Base-by-base conservation (phyloP, 1,140 invertebrate genomes). In the Platyura marginata region DNA sequence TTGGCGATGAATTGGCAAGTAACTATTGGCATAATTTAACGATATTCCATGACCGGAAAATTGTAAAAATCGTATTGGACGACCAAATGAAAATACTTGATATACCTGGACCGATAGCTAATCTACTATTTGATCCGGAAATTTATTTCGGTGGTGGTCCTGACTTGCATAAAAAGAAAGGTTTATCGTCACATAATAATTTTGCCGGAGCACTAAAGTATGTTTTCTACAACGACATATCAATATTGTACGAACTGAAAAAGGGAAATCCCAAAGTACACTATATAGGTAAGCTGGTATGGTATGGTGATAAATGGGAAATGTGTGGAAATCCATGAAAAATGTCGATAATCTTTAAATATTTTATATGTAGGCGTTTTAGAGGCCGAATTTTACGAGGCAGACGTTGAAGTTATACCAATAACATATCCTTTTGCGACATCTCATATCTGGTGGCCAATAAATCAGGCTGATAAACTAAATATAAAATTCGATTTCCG, bases 191-290 rank as follows among this genome's bases (percentile, higher is more conserved):
- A 59, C 36, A 48, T 32, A 83, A 83, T 55, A 81, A 82, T 64
- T 81, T 79, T 51, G 79, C 79, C 53, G 89, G 89, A 11, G 87
- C 82, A 48, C 56, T 94, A 1, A 88, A 90, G 51, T 89, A 90
- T 59, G 84, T 92, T 18, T 93, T 90, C 57, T 89, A 87, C 56
- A 92, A 93, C 57, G 85, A 89, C 49, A 75, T 88, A 15, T 90
- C 86, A 1, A 85, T 94, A 43, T 67, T 94, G 35, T 90, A 90
- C 54, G 82, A 89, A 54, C 60, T 94, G 41, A 79, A 82, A 47
- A 74, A 79, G 48, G 74, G 74, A 44, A 81, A 83, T 61, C 77
- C 79, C 16, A 88, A 87, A 69, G 80, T 87, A 2, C 78, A 81
- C 53, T 82, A 83, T 52, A 81, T 81, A 47, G 72, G 59, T 59